Base-by-base conservation (phyloP, 2,113 vertebrate genomes). In the Stegastes partitus region DNA sequence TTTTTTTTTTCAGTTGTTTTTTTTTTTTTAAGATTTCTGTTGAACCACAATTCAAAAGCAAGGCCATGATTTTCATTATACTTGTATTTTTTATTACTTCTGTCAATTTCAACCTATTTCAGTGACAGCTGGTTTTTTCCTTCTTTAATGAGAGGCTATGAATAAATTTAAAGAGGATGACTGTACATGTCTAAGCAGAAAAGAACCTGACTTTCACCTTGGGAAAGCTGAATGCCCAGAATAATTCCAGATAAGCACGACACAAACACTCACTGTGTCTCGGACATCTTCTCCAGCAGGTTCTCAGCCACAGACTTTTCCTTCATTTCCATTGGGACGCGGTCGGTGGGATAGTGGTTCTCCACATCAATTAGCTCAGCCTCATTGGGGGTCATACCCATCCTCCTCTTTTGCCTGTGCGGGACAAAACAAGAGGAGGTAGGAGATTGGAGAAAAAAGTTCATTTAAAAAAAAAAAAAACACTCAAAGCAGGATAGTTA, bases 341-440 rank as follows among this genome's bases (percentile, higher is more conserved):
- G 93, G 80, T 97, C 96, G 0, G 95, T 96, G n/a, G 90, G 92
- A 18, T 91, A 92, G 87, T 96, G 96, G 47, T 44, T 92, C 83
- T 97, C 96, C 81, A 98, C 94, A 31, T 97, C 96, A 0, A 28
- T 10, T 66, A 98, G 93, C 61, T 97, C 96, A 0, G 56, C 77
- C 79, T 96, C 96, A 21, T 93, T 94, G 2, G 93, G 95, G 0
- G 97, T 97, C 97, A 98, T 98, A 59, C 97, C 97, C 96, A 98
- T 97, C 94, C 95, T 96, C 80, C 96, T 93, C 92, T 98, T 97
- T 62, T 96, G 93, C 92, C 96, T 96, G 86, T 1, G 11, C 9
- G 49, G 18, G 47, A 76, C 5, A 81, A 4, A 23, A 9, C 7
- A 55, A 21, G 8, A 10, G 14, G 47, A 25, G 14, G 18, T 6